A percentile compares a stretch with the other conserved stretches of the same genome.
phyloP scores from a whole-genome alignment of 2,888 invertebrate genomes.

The Synanthedon tipuliformis region DNA sequence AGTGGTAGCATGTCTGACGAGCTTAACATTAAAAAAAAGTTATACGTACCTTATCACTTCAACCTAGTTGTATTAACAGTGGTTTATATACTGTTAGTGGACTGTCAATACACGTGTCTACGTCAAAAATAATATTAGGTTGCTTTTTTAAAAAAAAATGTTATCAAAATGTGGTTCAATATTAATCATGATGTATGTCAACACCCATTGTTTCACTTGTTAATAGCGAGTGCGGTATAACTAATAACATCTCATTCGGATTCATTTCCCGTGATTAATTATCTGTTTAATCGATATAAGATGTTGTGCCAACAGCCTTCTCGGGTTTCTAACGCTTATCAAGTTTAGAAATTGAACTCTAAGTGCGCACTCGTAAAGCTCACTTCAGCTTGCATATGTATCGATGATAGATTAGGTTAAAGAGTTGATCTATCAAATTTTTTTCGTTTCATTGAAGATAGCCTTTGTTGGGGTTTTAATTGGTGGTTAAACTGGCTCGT shows the following conservation, averaged over 20 bases:
- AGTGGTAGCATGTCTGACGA: too few species aligned
- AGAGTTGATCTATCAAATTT: conserved; percentile 68
- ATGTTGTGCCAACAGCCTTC: conserved; percentile 69
- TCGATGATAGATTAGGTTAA: conserved; percentile 59
- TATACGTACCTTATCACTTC: too few species aligned
- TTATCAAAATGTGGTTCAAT: neutral
- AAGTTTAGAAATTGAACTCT: conserved; percentile 16
- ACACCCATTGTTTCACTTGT: conserved; percentile 64
- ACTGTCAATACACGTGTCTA: too few species aligned
- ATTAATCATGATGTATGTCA: conserved; percentile 33
- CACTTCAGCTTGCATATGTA: conserved; percentile 10
- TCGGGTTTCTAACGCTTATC: conserved; percentile 29
- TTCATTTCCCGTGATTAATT: conserved; percentile 70
- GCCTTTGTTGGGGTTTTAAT: conserved; percentile 66
- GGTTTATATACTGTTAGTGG: too few species aligned
- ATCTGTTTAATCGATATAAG: conserved; percentile 71
- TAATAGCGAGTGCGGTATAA: conserved; percentile 67
- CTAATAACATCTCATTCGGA: conserved; percentile 72
- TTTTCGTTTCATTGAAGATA: conserved; percentile 65
- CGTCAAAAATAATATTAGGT: too few species aligned
- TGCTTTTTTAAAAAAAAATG: neutral
- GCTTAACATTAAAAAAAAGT: too few species aligned
- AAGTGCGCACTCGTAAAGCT: conserved; percentile 8
- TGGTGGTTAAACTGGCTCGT: conserved; percentile 62
- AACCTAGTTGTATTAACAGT: too few species aligned